These are phyloP conservation scores for Dilophus febrilis DNA, from an alignment of 2,888 invertebrate species.

Conservation along the genomic window DNA sequence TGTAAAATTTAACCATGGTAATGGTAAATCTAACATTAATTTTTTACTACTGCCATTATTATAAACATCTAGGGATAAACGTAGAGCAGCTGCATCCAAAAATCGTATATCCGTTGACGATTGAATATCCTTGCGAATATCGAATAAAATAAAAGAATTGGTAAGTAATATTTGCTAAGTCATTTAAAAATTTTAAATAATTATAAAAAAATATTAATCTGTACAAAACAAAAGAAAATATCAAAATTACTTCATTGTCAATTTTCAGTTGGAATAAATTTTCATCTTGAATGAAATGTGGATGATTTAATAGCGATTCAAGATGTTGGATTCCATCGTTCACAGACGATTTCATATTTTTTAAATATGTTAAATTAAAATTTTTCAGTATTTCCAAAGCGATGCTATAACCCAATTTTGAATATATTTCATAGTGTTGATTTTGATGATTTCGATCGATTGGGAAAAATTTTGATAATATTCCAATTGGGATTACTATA, in stretches of 20 bases:
- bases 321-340: background rate
- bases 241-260: background rate
- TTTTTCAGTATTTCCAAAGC: background rate
- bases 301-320: background rate
- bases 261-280: background rate
- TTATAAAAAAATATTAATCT: no score
- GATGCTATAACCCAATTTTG: background rate
- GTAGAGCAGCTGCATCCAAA: background rate
- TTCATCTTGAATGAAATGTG: background rate
- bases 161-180: no score
- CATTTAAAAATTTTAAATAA: no score
- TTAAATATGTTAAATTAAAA: background rate
- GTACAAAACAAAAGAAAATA: background rate
- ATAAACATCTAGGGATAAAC: background rate
- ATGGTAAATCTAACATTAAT: background rate
- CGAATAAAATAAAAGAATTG: no score
- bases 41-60: background rate
- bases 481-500: no score
- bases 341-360: background rate
- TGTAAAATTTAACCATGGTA: background rate
- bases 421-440: background rate
- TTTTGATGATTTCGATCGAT: background rate
- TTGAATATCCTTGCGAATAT: background rate
- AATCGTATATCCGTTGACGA: background rate
- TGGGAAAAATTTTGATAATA: no score